These are phyloP conservation scores for Diabrotica undecimpunctata DNA, from an alignment of 1,140 invertebrate genomes.

Conservation along the genomic window DNA sequence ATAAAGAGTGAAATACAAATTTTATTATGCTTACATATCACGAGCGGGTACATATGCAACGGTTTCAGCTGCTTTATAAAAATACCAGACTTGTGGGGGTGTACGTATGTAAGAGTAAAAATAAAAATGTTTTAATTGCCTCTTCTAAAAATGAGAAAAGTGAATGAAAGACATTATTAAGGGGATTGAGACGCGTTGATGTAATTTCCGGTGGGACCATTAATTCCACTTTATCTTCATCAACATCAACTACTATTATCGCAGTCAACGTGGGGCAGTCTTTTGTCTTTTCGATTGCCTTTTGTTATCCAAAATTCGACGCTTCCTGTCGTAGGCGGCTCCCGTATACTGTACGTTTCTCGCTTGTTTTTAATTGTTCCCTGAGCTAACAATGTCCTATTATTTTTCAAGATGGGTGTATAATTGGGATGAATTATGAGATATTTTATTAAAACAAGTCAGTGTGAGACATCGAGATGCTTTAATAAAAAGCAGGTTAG, in stretches of 20 bases:
- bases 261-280: conserved; percentile 1
- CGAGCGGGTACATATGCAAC: no score
- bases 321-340: conserved; percentile 1
- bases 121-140: not conserved
- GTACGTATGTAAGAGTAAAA: not conserved
- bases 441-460: no score
- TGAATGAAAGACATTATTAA: not conserved
- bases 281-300: conserved; percentile 2
- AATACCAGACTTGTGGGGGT: not conserved
- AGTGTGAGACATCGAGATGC: no score
- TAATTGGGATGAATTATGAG: no score
- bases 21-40: no score
- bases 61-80: not conserved
- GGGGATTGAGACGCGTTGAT: not conserved
- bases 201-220: not conserved
- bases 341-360: not conserved
- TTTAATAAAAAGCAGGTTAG: no score
- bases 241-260: not conserved
- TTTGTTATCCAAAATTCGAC: not conserved
- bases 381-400: not conserved
- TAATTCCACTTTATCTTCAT: conserved; percentile 2
- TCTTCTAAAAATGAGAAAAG: not conserved
- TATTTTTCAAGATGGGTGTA: not conserved
- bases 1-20: no score
- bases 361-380: not conserved